Conservation (phyloP, 2,797 vertebrate species). For the Myotis findleyi region DNA sequence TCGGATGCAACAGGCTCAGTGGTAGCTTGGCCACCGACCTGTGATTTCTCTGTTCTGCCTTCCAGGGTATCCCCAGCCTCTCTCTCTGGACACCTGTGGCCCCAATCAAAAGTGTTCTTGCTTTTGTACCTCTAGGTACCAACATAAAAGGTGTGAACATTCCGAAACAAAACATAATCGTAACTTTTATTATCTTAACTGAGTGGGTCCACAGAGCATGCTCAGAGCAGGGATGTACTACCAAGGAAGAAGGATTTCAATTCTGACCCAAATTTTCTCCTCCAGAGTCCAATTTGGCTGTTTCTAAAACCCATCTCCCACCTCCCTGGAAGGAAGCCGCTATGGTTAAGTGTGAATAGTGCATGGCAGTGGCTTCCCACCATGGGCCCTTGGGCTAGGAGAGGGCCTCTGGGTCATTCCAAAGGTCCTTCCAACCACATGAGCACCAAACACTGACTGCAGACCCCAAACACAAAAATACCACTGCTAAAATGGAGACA, state of each 20-base stretch:
- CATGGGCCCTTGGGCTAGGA: background rate
- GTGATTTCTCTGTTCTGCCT: background rate
- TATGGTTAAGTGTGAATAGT: background rate
- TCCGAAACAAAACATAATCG: background rate
- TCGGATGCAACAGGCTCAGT: no score
- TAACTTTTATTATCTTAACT: background rate
- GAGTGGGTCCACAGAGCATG: background rate
- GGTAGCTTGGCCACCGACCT: background rate
- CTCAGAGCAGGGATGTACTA: background rate
- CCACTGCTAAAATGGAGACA: background rate
- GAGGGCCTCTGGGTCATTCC: background rate
- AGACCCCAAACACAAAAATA: background rate
- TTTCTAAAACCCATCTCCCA: background rate
- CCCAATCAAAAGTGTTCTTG: background rate
- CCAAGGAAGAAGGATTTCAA: background rate
- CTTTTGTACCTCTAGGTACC: background rate
- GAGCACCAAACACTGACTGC: background rate
- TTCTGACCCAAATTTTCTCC: constrained; percentile 12
- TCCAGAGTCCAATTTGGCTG: background rate
- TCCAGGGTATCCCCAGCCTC: background rate
- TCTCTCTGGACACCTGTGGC: background rate
- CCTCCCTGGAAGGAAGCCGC: background rate
- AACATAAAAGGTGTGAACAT: background rate
- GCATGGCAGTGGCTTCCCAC: background rate
- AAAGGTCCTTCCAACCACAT: background rate